Base-by-base conservation (phyloP, 1,140 invertebrate genomes). In the Octopus bimaculoides region DNA sequence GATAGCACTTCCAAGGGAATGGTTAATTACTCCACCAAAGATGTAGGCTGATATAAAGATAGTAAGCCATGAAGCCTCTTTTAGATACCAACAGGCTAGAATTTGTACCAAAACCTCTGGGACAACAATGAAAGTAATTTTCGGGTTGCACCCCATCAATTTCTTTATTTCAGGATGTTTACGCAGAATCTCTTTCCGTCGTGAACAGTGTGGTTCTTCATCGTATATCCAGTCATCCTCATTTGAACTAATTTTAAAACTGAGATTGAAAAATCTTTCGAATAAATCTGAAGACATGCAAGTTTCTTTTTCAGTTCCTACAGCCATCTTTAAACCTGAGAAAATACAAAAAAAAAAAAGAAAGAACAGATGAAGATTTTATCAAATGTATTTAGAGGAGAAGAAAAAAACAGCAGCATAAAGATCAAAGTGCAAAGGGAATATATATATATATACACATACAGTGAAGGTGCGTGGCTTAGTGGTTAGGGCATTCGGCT, bases 141-240 rank as follows among this genome's bases (percentile, higher is more conserved):
- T 81, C 5, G 86, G 80, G 77, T 90, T 88, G 75, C 86, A 85
- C 41, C 89, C 89, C 87, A 90, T 89, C 20, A 90, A 83, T 55
- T 86, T 85, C 80, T 90, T 90, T 26, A 90, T 90, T 84, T 90
- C 85, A 14, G 89, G 89, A 81, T 90, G 86, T 80, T 89, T 89
- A 61, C 86, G 85, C 5, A 90, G 83, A 53, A 90, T 90, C 78
- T 87, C 84, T 76, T 86, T 84, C 26, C 89, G 81, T 41, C 89
- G 81, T n/a, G 79, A 80, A 6, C 84, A 83, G 81, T 90, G 89
- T 5, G 88, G 88, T 79, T 89, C 89, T 75, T 89, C 87, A 56
- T 83, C 77, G 82, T 86, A 89, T n/a, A 85, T 52, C 87, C 88
- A 89, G 52, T 85, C 81, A 10, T 86, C 83, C 52, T 84, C 83